These are phyloP conservation scores for Drosophila tropicalis DNA, from an alignment of 1,140 invertebrate species.

Conservation along the genomic window DNA sequence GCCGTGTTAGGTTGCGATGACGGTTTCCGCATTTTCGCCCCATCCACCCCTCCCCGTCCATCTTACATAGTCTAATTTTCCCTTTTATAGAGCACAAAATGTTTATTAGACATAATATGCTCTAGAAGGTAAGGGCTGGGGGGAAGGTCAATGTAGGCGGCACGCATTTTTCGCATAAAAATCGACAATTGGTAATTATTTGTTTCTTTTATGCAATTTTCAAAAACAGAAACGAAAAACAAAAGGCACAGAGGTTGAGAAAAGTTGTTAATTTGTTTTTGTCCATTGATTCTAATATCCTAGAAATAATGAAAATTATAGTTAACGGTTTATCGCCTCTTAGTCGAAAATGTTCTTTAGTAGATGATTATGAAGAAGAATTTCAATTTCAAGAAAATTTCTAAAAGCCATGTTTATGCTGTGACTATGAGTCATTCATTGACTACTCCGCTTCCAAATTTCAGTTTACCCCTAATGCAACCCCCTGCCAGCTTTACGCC, in stretches of 20 bases:
- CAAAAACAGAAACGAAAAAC: not conserved
- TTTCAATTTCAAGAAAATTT: no score
- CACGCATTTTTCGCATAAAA: slow-evolving; percentile 79
- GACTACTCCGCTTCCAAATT: not conserved
- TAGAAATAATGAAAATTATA: no score
- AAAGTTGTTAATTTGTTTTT: no score
- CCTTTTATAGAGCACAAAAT: slow-evolving; percentile 66
- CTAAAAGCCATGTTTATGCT: not conserved
- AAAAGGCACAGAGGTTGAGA: not conserved
- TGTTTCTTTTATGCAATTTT: slow-evolving; percentile 46
- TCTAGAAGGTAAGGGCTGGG: not conserved
- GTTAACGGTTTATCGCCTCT: no score
- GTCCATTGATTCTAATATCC: no score
- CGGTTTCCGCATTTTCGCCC: slow-evolving; percentile 61
- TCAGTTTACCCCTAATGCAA: slow-evolving; percentile 1
- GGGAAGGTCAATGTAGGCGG: slow-evolving; percentile 7
- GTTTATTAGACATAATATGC: slow-evolving; percentile 75
- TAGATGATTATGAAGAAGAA: no score
- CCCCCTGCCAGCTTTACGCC: not conserved
- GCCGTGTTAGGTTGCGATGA: slow-evolving; percentile 68
- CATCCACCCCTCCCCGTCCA: slow-evolving; percentile 1
- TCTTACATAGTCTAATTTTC: not conserved
- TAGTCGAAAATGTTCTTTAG: no score
- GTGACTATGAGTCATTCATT: slow-evolving; percentile 3
- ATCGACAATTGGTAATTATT: slow-evolving; percentile 44